Conservation (phyloP, 2,113 vertebrate species). For the Tamias sibiricus region DNA sequence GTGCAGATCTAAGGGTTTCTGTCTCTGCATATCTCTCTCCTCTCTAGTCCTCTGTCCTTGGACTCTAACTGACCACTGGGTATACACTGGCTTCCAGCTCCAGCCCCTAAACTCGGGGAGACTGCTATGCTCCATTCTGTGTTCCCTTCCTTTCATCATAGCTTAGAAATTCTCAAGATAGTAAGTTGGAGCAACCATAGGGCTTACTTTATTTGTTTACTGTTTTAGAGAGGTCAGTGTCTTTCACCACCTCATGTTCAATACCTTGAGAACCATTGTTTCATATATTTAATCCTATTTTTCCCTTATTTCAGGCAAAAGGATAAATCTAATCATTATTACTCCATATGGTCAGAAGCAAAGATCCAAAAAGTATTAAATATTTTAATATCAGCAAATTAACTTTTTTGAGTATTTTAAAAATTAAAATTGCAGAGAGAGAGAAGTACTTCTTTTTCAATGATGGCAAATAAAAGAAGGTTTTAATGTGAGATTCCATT, state of each 20-base stretch:
- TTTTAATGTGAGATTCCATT: constrained; percentile 23
- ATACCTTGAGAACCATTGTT: background rate
- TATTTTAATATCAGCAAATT: constrained; percentile 36
- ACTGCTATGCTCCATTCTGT: background rate
- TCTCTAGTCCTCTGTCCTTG: background rate
- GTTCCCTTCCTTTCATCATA: background rate
- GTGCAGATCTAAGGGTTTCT: background rate
- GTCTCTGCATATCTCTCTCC: background rate
- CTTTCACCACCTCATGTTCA: background rate
- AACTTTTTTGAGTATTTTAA: constrained; percentile 13
- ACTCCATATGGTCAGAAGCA: background rate
- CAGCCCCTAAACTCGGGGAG: background rate
- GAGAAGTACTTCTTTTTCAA: constrained; percentile 5
- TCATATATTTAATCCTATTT: background rate
- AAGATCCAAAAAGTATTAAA: constrained; percentile 15
- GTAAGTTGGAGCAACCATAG: background rate
- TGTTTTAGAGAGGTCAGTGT: background rate
- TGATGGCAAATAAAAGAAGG: background rate
- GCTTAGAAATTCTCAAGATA: background rate
- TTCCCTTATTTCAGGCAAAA: constrained; percentile 5
- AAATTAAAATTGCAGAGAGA: background rate
- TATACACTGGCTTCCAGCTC: background rate
- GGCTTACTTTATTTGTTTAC: background rate
- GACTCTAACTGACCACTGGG: background rate
- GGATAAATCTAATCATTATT: constrained; percentile 22